Evolutionary conservation across 2,797 vertebrate species (phyloP).

Genomic region (Galago senegalensis): DNA sequence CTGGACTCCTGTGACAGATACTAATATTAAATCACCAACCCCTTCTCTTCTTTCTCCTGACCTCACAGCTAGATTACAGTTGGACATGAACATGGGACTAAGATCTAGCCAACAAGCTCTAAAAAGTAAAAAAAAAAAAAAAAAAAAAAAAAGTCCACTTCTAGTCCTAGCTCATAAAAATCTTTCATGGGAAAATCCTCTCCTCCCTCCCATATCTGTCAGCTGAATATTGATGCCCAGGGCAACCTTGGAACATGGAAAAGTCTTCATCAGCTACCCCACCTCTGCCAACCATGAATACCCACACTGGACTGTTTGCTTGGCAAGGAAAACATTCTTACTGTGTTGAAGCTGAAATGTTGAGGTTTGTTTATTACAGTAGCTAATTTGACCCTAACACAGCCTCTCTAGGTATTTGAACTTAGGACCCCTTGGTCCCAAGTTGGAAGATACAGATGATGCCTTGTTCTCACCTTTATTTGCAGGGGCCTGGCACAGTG

Average conservation of each 20-base stretch:
- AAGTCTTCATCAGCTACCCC: background rate
- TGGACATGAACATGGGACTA: background rate
- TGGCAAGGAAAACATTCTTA: background rate
- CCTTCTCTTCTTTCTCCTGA: background rate
- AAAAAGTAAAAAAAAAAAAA: background rate
- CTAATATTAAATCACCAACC: background rate
- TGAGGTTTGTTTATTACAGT: background rate
- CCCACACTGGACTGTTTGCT: background rate
- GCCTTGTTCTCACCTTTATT: background rate
- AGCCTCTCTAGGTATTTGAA: background rate
- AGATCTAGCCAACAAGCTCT: background rate
- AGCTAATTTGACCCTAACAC: background rate
- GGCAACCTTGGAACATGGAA: background rate
- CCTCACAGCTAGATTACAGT: background rate
- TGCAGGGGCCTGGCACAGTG: background rate
- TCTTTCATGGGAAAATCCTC: background rate
- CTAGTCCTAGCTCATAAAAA: background rate
- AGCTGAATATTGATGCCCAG: background rate
- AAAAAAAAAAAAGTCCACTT: background rate
- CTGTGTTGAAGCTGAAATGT: background rate
- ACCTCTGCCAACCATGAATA: background rate
- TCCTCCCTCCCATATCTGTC: background rate
- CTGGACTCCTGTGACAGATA: background rate
- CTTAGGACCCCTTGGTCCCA: background rate
- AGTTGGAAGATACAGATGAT: background rate